These are phyloP conservation scores for Zoroaster sp. DNA, from an alignment of 53 echinoderm and acorn worm genomes.

Conservation along the genomic window DNA sequence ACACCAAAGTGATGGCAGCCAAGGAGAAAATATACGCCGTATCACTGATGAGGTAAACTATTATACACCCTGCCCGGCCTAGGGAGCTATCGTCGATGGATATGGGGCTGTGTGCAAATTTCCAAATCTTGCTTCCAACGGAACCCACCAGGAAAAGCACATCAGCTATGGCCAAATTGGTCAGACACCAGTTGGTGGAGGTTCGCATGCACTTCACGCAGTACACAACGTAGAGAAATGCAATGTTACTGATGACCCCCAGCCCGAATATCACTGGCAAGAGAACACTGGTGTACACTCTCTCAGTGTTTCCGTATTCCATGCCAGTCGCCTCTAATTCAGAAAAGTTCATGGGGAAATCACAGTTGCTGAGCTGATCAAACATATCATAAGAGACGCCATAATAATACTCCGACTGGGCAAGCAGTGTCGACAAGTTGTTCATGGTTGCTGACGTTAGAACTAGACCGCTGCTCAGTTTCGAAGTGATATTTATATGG, in stretches of 20 bases:
- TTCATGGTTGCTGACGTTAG: too few relatives aligned
- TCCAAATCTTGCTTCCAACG: not conserved
- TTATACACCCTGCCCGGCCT: conserved; percentile 4
- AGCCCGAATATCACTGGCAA: not conserved
- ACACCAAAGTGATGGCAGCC: conserved; percentile 25
- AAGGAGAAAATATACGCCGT: conserved; percentile 21
- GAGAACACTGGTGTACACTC: not conserved
- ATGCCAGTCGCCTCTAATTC: not conserved
- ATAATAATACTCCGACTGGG: not conserved
- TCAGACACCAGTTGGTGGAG: conserved; percentile 12
- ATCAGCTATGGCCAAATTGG: conserved; percentile 22
- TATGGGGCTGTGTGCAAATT: not conserved
- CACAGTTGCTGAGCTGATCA: not conserved
- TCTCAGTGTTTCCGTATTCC: not conserved
- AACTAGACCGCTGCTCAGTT: too few relatives aligned
- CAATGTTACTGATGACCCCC: conserved; percentile 14
- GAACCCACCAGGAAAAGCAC: conserved; percentile 26
- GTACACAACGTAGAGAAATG: conserved; percentile 19
- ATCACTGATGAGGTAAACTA: conserved; percentile 25
- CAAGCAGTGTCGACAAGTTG: too few relatives aligned
- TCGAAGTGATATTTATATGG: too few relatives aligned
- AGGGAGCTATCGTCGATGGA: conserved; percentile 30
- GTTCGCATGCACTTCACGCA: conserved; percentile 17
- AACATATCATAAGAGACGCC: not conserved
- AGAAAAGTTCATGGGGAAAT: not conserved